Evolutionary conservation across 2,797 vertebrate genomes (phyloP), one percentile per base, ranked within the genome.

Genomic region (Thunnus albacares): DNA sequence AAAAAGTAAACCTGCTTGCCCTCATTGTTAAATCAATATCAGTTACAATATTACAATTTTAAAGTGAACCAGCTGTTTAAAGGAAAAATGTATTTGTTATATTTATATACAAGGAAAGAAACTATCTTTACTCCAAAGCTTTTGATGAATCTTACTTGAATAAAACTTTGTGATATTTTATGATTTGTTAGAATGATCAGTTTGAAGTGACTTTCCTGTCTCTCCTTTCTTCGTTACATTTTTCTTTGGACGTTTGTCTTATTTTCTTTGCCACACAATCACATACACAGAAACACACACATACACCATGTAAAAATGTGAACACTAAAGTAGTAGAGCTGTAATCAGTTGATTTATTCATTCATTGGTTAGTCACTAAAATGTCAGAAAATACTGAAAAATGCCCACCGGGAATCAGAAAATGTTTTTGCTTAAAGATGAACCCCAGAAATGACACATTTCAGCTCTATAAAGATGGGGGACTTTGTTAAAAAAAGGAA

Each of bases 91-190:
- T 85, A 71, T 87, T 73, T 87, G 55, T 89, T 83, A 82, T 92
- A 92, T 94, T 92, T 92, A 91, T 93, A 88, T 86, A 79, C 76
- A 81, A 89, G 52, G n/a, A 77, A 84, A 83, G 79, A 84, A 89
- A 80, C 69, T 89, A n/a, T 90, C 38, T 90, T 87, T 87, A 83
- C 49, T 82, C 71, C 79, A 88, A 83, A 84, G 61, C 67, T 53
- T 89, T 84, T 84, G 71, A 83, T 85, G 80, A 93, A 90, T 87
- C 80, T 70, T 86, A 92, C 88, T 93, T 93, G 83, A 96, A 94
- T 94, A 95, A 94, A 94, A 86, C 6, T 64, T 76, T 87, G 73
- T 84, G 71, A 92, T 74, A 83, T 68, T 84, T 55, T 73, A 60
- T 68, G 20, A 11, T 18, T 57, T 51, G 82, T 75, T 56, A 58